A percentile compares a stretch with the other conserved stretches of the same genome.
Conservation (phyloP, 2,797 vertebrate genomes). For the Pampus argenteus region DNA sequence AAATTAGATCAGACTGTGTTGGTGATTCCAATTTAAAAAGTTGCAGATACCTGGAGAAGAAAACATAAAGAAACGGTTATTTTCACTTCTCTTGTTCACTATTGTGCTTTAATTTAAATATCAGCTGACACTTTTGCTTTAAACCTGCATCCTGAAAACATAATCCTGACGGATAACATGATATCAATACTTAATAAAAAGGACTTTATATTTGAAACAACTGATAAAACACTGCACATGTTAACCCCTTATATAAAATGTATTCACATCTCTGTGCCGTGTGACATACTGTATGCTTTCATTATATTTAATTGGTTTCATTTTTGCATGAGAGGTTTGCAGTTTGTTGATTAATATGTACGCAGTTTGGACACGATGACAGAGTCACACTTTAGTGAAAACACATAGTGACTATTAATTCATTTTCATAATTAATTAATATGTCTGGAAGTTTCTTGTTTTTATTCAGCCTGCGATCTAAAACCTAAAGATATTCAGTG, state of each 20-base stretch:
- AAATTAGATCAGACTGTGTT: conserved; percentile 68
- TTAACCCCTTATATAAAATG: background rate
- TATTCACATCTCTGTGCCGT: background rate
- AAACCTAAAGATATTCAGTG: background rate
- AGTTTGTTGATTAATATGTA: background rate
- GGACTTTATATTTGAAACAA: conserved; percentile 3
- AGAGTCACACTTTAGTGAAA: background rate
- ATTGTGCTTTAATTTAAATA: conserved; percentile 14
- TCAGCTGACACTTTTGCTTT: conserved; percentile 3
- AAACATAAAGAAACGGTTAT: conserved; percentile 25
- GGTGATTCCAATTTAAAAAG: conserved; percentile 79
- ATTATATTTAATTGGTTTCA: background rate
- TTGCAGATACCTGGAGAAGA: conserved; percentile 52
- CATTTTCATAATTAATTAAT: background rate
- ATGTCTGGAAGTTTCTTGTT: background rate
- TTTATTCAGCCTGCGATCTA: background rate
- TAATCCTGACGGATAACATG: background rate
- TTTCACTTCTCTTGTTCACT: conserved; percentile 19
- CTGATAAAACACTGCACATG: conserved; percentile 1
- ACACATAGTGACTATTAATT: background rate
- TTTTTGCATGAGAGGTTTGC: background rate
- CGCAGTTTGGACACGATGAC: no score
- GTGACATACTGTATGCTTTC: no score
- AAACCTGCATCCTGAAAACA: background rate
- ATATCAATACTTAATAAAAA: conserved; percentile 26